A percentile compares a stretch with the other conserved stretches of the same genome.
Conservation (phyloP, 1,140 invertebrate genomes). For the Calliphora vicina region DNA sequence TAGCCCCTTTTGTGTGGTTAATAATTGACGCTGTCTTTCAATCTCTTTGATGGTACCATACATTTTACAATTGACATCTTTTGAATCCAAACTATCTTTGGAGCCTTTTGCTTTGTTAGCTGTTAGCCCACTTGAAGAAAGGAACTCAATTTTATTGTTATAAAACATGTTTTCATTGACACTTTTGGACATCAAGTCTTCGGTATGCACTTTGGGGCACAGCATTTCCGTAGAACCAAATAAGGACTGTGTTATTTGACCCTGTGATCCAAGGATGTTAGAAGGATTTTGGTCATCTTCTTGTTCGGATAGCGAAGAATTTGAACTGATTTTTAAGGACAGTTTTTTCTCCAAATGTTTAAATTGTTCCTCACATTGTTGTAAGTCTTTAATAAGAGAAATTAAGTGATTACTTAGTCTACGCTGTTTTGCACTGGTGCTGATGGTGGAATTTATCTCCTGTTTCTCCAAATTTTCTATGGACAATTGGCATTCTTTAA, state of each 20-base stretch:
- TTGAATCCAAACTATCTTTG: neutral
- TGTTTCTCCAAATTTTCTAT: constrained; percentile 75
- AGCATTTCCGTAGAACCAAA: constrained; percentile 61
- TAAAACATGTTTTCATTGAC: constrained; percentile 71
- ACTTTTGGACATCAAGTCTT: constrained; percentile 69
- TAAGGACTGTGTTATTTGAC: constrained; percentile 60
- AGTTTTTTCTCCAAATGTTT: constrained; percentile 2
- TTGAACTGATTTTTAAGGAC: neutral
- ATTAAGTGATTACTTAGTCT: constrained; percentile 52
- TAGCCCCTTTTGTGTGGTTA: constrained; percentile 60
- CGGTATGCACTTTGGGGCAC: constrained; percentile 49
- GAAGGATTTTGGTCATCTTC: neutral
- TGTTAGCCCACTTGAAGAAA: constrained; percentile 30
- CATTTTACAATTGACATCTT: constrained; percentile 67
- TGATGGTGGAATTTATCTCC: constrained; percentile 59
- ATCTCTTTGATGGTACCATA: constrained; percentile 89
- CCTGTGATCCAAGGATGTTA: neutral
- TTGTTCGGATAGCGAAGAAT: neutral
- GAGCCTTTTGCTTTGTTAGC: neutral
- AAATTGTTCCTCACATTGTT: constrained; percentile 38
- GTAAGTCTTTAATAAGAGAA: constrained; percentile 32
- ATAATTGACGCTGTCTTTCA: constrained; percentile 83
- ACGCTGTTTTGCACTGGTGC: constrained; percentile 71
- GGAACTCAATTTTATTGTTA: constrained; percentile 60
- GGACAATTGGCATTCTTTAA: constrained; percentile 71